Percentiles rank a stretch among this genome's conserved stretches.
Evolutionary conservation across 2,888 invertebrate genomes (phyloP).

Genomic region (Rhagonycha lutea): DNA sequence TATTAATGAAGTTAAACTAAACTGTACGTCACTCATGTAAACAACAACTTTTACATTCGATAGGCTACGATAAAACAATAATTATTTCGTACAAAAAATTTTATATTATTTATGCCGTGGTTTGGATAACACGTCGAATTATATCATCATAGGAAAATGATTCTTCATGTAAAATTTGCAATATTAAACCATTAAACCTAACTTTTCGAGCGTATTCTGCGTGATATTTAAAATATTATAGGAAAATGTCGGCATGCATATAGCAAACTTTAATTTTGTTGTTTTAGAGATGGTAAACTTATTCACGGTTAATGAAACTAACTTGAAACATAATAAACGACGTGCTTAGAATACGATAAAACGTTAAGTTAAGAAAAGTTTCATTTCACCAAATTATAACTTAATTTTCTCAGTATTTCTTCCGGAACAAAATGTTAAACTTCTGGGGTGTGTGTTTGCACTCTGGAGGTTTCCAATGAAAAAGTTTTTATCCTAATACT

Average conservation of each 20-base stretch:
- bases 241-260: neutral
- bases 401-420: neutral
- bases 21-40: neutral
- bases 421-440: neutral
- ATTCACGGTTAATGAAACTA: neutral
- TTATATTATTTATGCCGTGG: neutral
- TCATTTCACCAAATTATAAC: neutral
- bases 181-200: no score
- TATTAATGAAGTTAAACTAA: neutral
- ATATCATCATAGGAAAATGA: no score
- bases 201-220: neutral
- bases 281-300: neutral
- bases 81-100: neutral
- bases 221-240: neutral
- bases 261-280: neutral
- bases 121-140: neutral
- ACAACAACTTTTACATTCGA: neutral
- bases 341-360: neutral
- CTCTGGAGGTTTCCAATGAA: no score
- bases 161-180: no score
- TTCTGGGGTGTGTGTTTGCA: no score
- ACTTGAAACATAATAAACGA: neutral
- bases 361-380: neutral
- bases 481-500: no score
- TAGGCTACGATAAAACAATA: neutral